Base-by-base conservation (phyloP, 2,113 vertebrate species). In the Hemiprocne comata region DNA sequence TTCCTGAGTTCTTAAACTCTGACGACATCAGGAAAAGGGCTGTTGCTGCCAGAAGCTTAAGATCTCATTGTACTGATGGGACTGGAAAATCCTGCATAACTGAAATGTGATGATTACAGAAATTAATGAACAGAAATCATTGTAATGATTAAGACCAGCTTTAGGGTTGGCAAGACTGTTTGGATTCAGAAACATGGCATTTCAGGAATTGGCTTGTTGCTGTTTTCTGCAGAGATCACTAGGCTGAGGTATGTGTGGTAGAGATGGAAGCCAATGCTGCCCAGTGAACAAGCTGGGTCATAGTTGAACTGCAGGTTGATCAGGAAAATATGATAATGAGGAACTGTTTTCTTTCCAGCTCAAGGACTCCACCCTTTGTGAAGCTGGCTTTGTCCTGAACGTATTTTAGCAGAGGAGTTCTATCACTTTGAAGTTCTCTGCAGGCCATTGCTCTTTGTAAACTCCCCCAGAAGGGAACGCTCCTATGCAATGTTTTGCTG, bases 11-110 rank as follows among this genome's bases (percentile, higher is more conserved):
- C 18, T 74, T 85, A 24, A 58, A 21, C 57, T 84, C 12, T 66
- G 42, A 58, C 24, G 20, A 60, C 11, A 36, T 85, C 17, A 19
- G 34, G 73, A 62, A 86, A 89, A 86, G 2, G 10, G 8, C 17
- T 36, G 7, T 18, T 57, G 33, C 50, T 92, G 55, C 55, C 65
- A 81, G 87, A 84, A 86, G 15, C 28, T 89, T 31, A 70, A 77
- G 14, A 44, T 77, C 46, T 58, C 46, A 10, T 61, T 61, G 40
- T 74, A 40, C 36, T 42, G 10, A 42, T 10, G 28, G 46, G 40
- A 61, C 17, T 0, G 1, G 38, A 71, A 86, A 90, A 62, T 60
- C 16, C 29, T 54, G 23, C 0, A 0, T 83, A 85, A 72, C 21
- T 17, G 42, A 80, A 92, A 71, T 29, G 44, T 1, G 2, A 34